These are phyloP conservation scores for Zelleria hepariella DNA, from an alignment of 2,888 invertebrate genomes.

Conservation along the genomic window DNA sequence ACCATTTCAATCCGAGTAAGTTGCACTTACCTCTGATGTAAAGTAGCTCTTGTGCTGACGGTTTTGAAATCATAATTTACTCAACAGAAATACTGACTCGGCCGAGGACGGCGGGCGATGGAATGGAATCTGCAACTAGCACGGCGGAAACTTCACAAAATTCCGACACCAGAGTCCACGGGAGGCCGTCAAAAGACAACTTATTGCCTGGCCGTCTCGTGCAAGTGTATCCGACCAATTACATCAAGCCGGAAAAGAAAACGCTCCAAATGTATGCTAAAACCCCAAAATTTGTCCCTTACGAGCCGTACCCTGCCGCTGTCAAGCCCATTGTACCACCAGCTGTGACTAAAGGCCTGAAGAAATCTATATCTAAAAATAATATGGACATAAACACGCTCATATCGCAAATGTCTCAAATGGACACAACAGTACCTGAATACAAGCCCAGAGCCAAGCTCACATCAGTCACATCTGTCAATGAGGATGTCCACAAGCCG, in stretches of 20 bases:
- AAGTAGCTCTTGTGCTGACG: slow-evolving; percentile 8
- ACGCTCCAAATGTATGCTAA: slow-evolving; percentile 68
- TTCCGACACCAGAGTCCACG: slow-evolving; percentile 17
- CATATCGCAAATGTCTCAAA: slow-evolving; percentile 79
- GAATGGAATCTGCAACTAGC: slow-evolving; percentile 77
- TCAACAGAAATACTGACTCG: slow-evolving; percentile 52
- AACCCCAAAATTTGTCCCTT: slow-evolving; percentile 88
- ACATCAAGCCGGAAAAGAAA: slow-evolving; percentile 71
- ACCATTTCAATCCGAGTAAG: slow-evolving; percentile 39
- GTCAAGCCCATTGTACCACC: slow-evolving; percentile 81
- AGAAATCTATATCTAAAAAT: slow-evolving; percentile 51
- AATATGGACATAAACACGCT: slow-evolving; percentile 77
- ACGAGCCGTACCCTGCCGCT: slow-evolving; percentile 90
- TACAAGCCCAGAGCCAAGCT: slow-evolving; percentile 63
- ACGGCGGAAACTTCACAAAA: slow-evolving; percentile 29
- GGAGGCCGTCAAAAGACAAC: slow-evolving; percentile 26
- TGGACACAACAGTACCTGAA: slow-evolving; percentile 76
- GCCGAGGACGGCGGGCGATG: slow-evolving; percentile 80
- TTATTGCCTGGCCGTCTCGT: slow-evolving; percentile 40
- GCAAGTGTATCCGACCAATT: slow-evolving; percentile 72
- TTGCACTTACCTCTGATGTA: slow-evolving; percentile 9
- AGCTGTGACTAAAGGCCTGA: slow-evolving; percentile 46
- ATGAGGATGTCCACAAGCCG: slow-evolving; percentile 31
- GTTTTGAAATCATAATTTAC: slow-evolving; percentile 9
- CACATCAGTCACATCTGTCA: slow-evolving; percentile 37